A percentile compares a stretch with the other conserved stretches of the same genome.
These are phyloP conservation scores for Zosterops japonicus DNA, from an alignment of 2,113 vertebrate genomes.

Conservation along the genomic window DNA sequence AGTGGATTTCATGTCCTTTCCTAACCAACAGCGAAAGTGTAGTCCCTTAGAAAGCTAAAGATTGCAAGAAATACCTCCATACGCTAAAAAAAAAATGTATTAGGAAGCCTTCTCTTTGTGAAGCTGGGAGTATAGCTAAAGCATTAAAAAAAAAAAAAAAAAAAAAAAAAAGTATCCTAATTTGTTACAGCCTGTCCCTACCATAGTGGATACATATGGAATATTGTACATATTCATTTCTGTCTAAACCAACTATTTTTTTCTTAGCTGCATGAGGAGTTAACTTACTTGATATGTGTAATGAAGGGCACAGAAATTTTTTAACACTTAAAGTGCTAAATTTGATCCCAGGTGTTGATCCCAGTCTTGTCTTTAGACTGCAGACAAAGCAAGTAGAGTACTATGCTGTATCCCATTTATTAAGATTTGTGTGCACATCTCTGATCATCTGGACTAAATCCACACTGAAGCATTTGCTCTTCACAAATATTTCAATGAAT, in stretches of 20 bases:
- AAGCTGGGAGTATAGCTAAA: neutral
- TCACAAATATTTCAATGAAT: neutral
- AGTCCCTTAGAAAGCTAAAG: neutral
- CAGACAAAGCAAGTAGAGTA: neutral
- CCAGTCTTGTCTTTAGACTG: neutral
- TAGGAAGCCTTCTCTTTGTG: neutral
- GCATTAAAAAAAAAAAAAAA: neutral
- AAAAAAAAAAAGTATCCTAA: neutral
- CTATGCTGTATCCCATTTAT: neutral
- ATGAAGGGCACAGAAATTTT: neutral
- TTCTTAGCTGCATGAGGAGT: neutral
- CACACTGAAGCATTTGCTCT: neutral
- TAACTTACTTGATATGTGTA: neutral
- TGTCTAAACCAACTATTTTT: neutral
- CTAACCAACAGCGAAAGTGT: neutral
- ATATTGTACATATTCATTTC: neutral
- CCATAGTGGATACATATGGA: neutral
- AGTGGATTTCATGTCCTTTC: neutral
- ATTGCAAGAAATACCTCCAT: neutral
- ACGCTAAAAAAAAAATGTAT: neutral
- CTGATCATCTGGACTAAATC: neutral
- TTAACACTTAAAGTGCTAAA: neutral
- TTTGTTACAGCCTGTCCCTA: neutral
- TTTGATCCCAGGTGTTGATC: neutral
- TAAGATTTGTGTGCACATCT: neutral